Evolutionary conservation across 2,113 vertebrate genomes (phyloP), one percentile per base, ranked within the genome.

Genomic region (Calidris pugnax): DNA sequence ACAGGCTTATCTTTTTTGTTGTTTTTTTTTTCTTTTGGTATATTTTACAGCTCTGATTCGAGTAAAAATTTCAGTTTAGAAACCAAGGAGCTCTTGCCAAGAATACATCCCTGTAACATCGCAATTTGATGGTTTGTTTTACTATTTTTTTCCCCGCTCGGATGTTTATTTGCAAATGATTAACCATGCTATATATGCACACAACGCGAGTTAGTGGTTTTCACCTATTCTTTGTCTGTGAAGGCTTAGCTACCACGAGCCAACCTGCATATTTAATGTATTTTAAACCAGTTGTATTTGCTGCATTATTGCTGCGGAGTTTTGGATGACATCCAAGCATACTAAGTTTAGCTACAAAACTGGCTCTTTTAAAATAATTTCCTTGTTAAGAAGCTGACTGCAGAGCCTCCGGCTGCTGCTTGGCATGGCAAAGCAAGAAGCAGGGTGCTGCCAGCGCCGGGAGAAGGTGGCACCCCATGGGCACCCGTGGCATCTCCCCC

Each of bases 341-440:
- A 83, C 85, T 76, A 92, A 87, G 94, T 96, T 97, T 95, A 97
- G 95, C 93, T 96, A 89, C 73, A 95, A 97, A 97, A 91, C 21
- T 10, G 80, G 56, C 85, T 94, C 90, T 93, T 97, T 91, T 72
- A 89, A 97, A 97, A 92, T 94, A 83, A 97, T 95, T 96, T 90
- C 86, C 94, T 78, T 89, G 87, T 95, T 95, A 91, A 96, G 89
- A 79, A 96, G 95, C 92, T 53, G 92, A 93, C 89, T 96, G 95
- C 74, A 66, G 80, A 92, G 94, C 86, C 90, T 93, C 86, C 13
- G 43, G 93, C 62, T 2, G 0, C 55, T 67, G 87, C 68, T 71
- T 84, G 82, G 86, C 81, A 83, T 45, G 1, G 23, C 74, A 91
- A 43, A 78, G 73, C 47, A 74, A 4, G 62, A 62, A 47, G 23